Base-by-base conservation (phyloP, 2,888 invertebrate species). In the Calliopum simillimum region DNA sequence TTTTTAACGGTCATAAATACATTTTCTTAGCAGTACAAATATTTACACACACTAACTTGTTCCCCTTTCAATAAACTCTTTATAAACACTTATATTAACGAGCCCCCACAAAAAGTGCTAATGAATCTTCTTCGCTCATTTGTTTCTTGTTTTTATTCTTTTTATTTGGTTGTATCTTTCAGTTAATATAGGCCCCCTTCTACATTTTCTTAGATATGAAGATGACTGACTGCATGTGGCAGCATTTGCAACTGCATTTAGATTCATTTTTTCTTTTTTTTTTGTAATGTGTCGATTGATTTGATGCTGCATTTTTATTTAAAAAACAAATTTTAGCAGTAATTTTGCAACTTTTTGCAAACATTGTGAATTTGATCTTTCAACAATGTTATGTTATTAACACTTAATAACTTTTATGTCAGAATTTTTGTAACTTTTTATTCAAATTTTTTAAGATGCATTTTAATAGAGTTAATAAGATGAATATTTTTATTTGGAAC, bases 241-340 rank as follows among this genome's bases (percentile, higher is more conserved):
- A 33, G 41, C 43, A 19, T 16, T 59, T 59, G 61, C 23, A 5
- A 33, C 1, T 19, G 23, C 3, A 46, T n/a, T 21, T 41, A 16
- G 21, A 53, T 66, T 19, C 53, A 19, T 44, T 55, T 65, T 23
- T 62, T 25, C 16, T 51, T 70, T 16, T 59, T 23, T 53, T 55
- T 59, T 25, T 62, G n/a, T 14, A 61, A 19, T 14, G 65, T 65
- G 65, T n/a, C 65, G 65, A 65, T 44, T 65, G 65, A 65, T 64
- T 49, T 64, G 25, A 12, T 4, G 49, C 16, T 59, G 59, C 16
- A 14, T 19, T 23, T 21, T 19, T 16, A 16, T 59, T 59, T 33
- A 43, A 41, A 19, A n/a, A n/a, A 16, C 41, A 3, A 43, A 59
- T 59, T 43, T 59, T 41, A 41, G 14, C 25, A 25, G 58, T 8